Evolutionary conservation across 2,797 vertebrate species (phyloP), one percentile per base, ranked within the genome.

Genomic region (Triplophysa bombifrons): DNA sequence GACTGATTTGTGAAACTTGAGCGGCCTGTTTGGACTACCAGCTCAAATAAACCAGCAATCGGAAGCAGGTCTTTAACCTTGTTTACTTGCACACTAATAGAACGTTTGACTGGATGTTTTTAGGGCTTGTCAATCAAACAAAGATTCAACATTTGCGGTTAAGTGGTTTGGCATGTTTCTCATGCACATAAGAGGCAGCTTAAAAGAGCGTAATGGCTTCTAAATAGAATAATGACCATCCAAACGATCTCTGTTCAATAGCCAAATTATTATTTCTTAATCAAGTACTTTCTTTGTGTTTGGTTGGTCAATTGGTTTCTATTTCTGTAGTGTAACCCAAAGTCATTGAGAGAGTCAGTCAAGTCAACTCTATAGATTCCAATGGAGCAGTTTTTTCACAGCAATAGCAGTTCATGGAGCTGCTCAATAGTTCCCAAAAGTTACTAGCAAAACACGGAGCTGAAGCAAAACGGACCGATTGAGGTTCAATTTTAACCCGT

Each of bases 1-100:
- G 56, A 63, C 38, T 60, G 76, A 82, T 53, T 78, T 53, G 50
- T 66, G 77, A 82, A 82, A 80, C 38, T 25, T 51, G 53, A 66
- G 50, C 16, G 20, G 46, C 46, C n/a, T 79, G 70, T 66, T 84
- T 72, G 65, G 56, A 60, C 76, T 74, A 53, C 46, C 34, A 25
- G 27, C 68, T 76, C 2, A 72, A 80, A 66, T 17, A 60, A 72
- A 67, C 73, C 34, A 72, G 64, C 44, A 61, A 70, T 63, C 20
- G 13, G 53, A 75, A 78, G 68, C 60, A 27, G 5, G 38, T 11
- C 17, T 72, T 63, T 46, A 20, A 69, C 63, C 27, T 20, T 63
- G 74, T 82, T 68, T 56, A 72, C 81, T 84, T 71, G 50, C 56
- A 64, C 48, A 34, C 16, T 63, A 22, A 76, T 20, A 10, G 65